Evolutionary conservation across 2,888 invertebrate genomes (phyloP), one percentile per base, ranked within the genome.

Genomic region (Parapristionchus giblindavisi): DNA sequence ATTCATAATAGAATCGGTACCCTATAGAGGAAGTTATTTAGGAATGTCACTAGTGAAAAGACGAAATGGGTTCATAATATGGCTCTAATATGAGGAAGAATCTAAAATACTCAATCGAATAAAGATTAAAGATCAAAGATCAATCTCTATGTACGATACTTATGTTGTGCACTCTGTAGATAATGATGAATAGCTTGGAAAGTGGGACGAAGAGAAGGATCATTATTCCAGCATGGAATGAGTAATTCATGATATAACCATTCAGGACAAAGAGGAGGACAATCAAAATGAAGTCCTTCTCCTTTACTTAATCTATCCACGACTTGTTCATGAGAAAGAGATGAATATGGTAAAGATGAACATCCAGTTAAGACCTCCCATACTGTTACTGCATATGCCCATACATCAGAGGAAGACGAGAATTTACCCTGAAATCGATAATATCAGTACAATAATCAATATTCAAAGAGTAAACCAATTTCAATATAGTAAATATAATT

Each of bases 301-400:
- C 43, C 63, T 1, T 43, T n/a, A 6, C 43, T 65, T 21, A 65
- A 36, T 27, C 63, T 11, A 4, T 65, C 63, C 17, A 65, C 63
- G 0, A 65, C 63, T 90, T 94, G 92, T 68, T 92, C 91, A 88
- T 95, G 94, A 14, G 91, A 91, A 79, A 94, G 88, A 77, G 92
- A 92, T 75, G 93, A 92, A 89, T 92, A 94, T 0, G 95, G 95
- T 77, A 92, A 91, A 71, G 93, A 92, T 65, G 93, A 91, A 81
- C 94, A 93, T 74, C 93, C 90, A 14, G 93, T 92, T 85, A 94
- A 91, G 76, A 95, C 92, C 89, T 95, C 95, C 92, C 94, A 93
- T 65, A 95, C 90, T 0, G 94, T 93, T 29, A 95, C 93, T 0
- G 93, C 95, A 89, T 94, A 95, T 21, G 94, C 92, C 94, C 95